Evolutionary conservation across 2,797 vertebrate genomes (phyloP), one percentile per base, ranked within the genome.

Genomic region (Novumbra hubbsi): DNA sequence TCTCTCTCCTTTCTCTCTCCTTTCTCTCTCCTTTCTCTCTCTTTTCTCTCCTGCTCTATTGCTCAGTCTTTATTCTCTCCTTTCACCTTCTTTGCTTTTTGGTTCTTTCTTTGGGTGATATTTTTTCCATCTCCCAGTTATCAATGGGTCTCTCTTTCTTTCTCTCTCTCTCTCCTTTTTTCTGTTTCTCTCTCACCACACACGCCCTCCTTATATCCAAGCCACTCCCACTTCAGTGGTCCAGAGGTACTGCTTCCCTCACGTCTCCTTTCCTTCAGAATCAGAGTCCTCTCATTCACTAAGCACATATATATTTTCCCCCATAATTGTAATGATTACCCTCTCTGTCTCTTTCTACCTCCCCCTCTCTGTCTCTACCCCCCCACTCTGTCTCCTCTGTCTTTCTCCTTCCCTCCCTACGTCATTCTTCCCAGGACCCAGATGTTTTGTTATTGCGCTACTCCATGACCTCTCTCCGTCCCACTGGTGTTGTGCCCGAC

Each of bases 211-310:
- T 75, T 86, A 79, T 24, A 60, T 70, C 68, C 73, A 48, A 30
- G 85, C 83, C 87, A 88, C 89, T 90, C 89, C 86, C 84, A 87
- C 83, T 76, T 52, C 82, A 81, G 88, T 79, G 84, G 88, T 91
- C 88, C 88, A 90, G 87, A 89, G 87, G 87, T 90, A 83, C 81
- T 85, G 49, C 64, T 68, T 71, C 71, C n/a, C 72, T 63, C 67
- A n/a, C 72, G 65, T 57, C 11, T 28, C 30, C 70, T 45, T 4
- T 73, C 73, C 78, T 70, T 76, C 78, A 45, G 41, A 45, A 45
- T 11, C 41, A 45, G 41, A 45, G 14, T 11, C 41, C 74, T 80
- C 73, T 71, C 45, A 69, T 30, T 14, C 6, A 45, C 41, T 45
- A 14, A 45, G 41, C 14, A 45, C 41, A 45, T 45, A 2, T 14